Evolutionary conservation across 2,888 invertebrate species (phyloP), one percentile per base, ranked within the genome.

Genomic region (Lycophotia porphyrea): DNA sequence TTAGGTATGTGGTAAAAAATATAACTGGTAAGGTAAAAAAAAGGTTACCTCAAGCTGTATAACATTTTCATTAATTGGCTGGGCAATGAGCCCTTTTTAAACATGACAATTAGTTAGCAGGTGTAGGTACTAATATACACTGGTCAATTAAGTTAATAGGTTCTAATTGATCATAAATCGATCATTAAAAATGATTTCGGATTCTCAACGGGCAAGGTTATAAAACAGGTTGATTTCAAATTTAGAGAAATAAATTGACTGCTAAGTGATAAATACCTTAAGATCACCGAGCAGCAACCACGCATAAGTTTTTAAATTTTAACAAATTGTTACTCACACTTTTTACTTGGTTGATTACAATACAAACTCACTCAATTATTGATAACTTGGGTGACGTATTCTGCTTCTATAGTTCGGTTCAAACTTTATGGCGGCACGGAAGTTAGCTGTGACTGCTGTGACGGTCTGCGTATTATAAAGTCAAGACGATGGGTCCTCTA

Each of bases 201-300:
- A 47, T 44, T 34, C 18, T 44, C 27, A 34, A 34, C 21, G 11
- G 21, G 31, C 74, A 61, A 61, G 34, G 13, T 34, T 9, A 44
- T 74, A 52, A 42, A 74, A 74, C 42, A 27, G 34, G 34, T 63
- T 61, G 5, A 42, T 72, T 49, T 52, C 2, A 74, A 39, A 61
- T 73, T 63, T 18, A 63, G 27, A 34, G 52, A 74, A 63, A 34
- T 74, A 27, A 60, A 21, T n/a, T 21, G 1, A 24, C 9, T 34
- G 5, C 39, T 21, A 34, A 64, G 44, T 34, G 27, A 36, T 39
- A 39, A 13, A 11, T 18, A 36, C 21, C 27, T 49, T 52, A 52
- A 49, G 9, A 69, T 21, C 1, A 21, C 42, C 39, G 8, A 39
- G 0, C 8, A 39, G 31, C 18, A 24, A 49, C 5, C 24, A 31